Conservation (phyloP, 1,140 invertebrate genomes). For the Caenorhabditis briggsae region DNA sequence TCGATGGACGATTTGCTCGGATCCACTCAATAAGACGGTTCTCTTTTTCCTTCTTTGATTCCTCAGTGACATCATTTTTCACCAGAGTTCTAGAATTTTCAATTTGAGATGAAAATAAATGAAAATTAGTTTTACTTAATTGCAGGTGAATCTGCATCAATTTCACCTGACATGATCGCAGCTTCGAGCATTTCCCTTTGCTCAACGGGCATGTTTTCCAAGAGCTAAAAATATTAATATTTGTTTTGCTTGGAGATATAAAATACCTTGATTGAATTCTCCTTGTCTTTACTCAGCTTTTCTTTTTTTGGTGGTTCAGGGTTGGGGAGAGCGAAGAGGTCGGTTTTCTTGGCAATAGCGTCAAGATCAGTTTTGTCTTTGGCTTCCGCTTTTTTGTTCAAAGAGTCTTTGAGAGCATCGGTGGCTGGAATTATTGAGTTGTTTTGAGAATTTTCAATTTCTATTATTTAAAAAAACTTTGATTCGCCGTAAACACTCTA, state of each 20-base stretch:
- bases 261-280: slow-evolving; percentile 53
- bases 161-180: slow-evolving; percentile 71
- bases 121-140: slow-evolving; percentile 56
- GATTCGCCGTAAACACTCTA: no score
- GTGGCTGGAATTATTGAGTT: no score
- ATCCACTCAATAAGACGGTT: slow-evolving; percentile 75
- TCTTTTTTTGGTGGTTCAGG: slow-evolving; percentile 25
- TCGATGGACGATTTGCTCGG: slow-evolving; percentile 74
- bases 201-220: slow-evolving; percentile 68
- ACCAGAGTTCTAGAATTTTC: slow-evolving; percentile 60
- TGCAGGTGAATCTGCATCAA: slow-evolving; percentile 67
- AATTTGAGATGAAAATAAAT: neutral
- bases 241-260: neutral
- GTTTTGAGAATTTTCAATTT: no score
- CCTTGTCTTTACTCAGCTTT: slow-evolving; percentile 46
- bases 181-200: slow-evolving; percentile 70
- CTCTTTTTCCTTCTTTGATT: slow-evolving; percentile 66
- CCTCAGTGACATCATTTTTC: slow-evolving; percentile 61
- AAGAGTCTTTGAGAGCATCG: slow-evolving; percentile 26
- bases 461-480: no score
- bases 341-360: slow-evolving; percentile 25
- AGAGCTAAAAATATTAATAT: slow-evolving; percentile 56
- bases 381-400: neutral
- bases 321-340: neutral
- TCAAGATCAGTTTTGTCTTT: neutral